Conservation (phyloP, 2,888 invertebrate genomes). For the Drosophila demipolita region DNA sequence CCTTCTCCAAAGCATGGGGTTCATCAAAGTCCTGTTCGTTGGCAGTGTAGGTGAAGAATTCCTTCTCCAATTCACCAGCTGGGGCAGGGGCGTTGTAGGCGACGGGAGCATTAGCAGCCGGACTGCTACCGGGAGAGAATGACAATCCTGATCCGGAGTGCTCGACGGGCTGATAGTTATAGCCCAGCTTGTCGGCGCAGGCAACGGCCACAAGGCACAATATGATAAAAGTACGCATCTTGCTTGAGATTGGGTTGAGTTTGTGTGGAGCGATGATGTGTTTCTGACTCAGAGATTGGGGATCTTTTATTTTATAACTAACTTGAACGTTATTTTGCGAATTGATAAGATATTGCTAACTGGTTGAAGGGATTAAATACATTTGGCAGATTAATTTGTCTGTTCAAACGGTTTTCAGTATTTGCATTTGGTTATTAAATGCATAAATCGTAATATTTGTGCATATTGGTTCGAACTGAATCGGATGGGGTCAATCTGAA, state of each 20-base stretch:
- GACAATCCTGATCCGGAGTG: constrained; percentile 61
- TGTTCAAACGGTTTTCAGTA: constrained; percentile 33
- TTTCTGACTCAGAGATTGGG: constrained; percentile 43
- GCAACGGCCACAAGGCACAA: constrained; percentile 60
- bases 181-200: constrained; percentile 63
- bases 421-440: constrained; percentile 49
- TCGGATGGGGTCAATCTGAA: constrained; percentile 11
- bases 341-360: constrained; percentile 15
- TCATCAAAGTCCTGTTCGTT: constrained; percentile 77
- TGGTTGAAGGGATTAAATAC: constrained; percentile 20
- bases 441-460: constrained; percentile 65
- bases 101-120: constrained; percentile 25
- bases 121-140: constrained; percentile 54
- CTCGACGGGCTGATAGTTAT: constrained; percentile 66
- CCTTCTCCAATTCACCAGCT: constrained; percentile 71
- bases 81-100: constrained; percentile 38
- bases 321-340: constrained; percentile 29
- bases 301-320: constrained; percentile 57
- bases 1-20: constrained; percentile 58
- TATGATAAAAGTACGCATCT: constrained; percentile 71
- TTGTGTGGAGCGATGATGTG: constrained; percentile 48
- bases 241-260: constrained; percentile 20
- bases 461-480: constrained; percentile 27
- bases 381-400: constrained; percentile 17
- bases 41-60: constrained; percentile 80